Base-by-base conservation (phyloP, 2,113 vertebrate species). In the Perca fluviatilis region DNA sequence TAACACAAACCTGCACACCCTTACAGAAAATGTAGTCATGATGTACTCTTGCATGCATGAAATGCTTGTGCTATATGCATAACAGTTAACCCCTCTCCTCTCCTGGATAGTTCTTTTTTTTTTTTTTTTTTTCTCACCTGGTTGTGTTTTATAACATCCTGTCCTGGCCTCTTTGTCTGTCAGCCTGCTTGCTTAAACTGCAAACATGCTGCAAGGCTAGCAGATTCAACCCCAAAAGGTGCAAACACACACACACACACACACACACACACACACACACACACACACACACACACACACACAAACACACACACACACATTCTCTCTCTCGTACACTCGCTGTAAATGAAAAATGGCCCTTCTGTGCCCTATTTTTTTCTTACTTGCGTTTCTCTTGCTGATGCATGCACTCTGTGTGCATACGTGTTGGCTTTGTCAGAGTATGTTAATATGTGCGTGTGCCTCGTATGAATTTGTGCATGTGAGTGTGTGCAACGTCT, bases 131-230 rank as follows among this genome's bases (percentile, higher is more conserved):
- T 79, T 33, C 51, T 86, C 74, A 90, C 85, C 86, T 88, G 88
- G 63, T 76, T 84, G 70, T 88, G 85, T 88, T 90, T 90, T 90
- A 88, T 81, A 88, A 92, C 89, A 88, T 93, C 93, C 93, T 91
- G 91, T 92, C 84, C 84, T 88, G 90, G 88, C 87, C 88, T 91
- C 82, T 90, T 91, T 91, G 88, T 92, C 89, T 90, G 93, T 94
- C 90, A 90, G 80, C 75, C 75, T 60, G 79, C 87, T 90, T 73
- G 88, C 92, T 86, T 86, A 91, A 90, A 90, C 90, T 92, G 91
- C 92, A 93, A 93, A 92, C 89, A 90, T 74, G 91, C 86, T 91
- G 92, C 91, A 90, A 91, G 87, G 84, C 91, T 83, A 91, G 90
- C 92, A 92, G 58, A 94, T 88, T 90, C 81, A 91, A 89, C 81